Evolutionary conservation across 2,888 invertebrate species (phyloP), one percentile per base, ranked within the genome.

Genomic region (Drosophila monieri): DNA sequence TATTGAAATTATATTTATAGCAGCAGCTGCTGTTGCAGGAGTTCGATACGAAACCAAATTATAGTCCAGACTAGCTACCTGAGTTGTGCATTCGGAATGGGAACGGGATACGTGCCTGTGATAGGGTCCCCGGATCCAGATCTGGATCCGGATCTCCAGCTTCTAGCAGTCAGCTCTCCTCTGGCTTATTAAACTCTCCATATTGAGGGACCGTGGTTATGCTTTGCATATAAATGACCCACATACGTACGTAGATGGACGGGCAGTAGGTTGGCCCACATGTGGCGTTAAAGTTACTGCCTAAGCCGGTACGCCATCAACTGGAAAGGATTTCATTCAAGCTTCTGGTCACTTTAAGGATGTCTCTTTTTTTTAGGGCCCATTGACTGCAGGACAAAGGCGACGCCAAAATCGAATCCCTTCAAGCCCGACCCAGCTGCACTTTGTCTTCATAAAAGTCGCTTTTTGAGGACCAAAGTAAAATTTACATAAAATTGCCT

Each of bases 361-460:
- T 51, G 52, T 48, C 54, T 69, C 18, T 53, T 18, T 18, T 35
- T 53, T 65, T 72, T 47, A 46, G 69, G 77, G 69, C 77, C 73
- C 78, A 73, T 80, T 81, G 79, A 58, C 65, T 73, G 65, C 72
- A 64, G 54, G 61, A 59, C 57, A 35, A 37, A 41, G 39, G 9
- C 35, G 35, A 12, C 3, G 18, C 53, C 52, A 32, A 35, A 37
- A 55, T 37, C 30, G 35, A 65, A 44, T 53, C 71, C 35, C 49
- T 41, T 58, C 61, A 48, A 27, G 30, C 47, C 52, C 44, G 53
- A 47, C 74, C 54, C 83, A 87, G 81, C 80, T 81, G 88, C 81
- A 81, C 77, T 87, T 68, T 74, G 80, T 88, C 85, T 76, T 73
- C 88, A 86, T 84, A 88, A 84, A 84, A 71, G 86, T 88, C 83